Evolutionary conservation across 2,888 invertebrate genomes (phyloP).

Genomic region (Aphodius sticticus): DNA sequence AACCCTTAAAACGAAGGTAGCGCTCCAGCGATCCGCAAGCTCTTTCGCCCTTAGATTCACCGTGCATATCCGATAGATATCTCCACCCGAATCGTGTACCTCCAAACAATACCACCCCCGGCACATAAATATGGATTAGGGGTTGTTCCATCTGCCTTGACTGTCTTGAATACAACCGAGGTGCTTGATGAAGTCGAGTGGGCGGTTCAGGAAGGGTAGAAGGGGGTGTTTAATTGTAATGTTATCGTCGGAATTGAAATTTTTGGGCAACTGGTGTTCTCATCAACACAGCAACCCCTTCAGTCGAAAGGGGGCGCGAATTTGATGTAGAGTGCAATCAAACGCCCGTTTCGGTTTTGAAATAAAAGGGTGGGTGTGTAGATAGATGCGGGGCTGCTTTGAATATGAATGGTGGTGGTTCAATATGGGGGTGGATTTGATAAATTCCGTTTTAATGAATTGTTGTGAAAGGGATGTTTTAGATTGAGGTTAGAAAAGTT

Average conservation of each 20-base stretch:
- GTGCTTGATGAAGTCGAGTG: constrained; percentile 4
- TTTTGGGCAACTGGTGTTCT: background rate
- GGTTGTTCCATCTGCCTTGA: background rate
- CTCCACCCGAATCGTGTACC: background rate
- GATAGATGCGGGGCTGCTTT: background rate
- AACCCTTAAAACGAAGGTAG: background rate
- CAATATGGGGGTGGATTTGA: background rate
- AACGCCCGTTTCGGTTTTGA: background rate
- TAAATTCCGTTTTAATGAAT: background rate
- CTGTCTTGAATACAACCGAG: background rate
- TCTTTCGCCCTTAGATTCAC: background rate
- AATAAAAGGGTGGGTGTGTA: background rate
- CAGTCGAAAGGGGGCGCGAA: background rate
- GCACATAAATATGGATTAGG: constrained; percentile 4
- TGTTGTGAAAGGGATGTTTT: background rate
- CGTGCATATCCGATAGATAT: background rate
- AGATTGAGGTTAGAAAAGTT: too few relatives aligned
- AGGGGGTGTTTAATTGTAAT: background rate
- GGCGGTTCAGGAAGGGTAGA: background rate
- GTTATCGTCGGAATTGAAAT: constrained; percentile 4
- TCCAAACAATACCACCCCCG: background rate
- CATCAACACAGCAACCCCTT: background rate
- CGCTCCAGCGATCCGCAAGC: background rate
- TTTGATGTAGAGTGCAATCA: background rate
- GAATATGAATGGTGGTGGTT: background rate